These are phyloP conservation scores for Chironomus riparius DNA, from an alignment of 2,888 invertebrate species.

Conservation along the genomic window DNA sequence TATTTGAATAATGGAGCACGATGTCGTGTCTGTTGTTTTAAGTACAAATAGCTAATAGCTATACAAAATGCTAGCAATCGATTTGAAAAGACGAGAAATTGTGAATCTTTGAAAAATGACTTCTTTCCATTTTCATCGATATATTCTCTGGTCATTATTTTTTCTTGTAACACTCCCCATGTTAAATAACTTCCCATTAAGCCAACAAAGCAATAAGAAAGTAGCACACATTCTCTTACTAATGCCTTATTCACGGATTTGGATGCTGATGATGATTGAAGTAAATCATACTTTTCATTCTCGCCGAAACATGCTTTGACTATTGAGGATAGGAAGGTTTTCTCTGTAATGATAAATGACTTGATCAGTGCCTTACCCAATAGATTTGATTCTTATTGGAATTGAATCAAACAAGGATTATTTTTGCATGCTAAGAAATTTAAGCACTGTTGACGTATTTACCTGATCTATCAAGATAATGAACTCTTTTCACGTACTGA, in stretches of 20 bases:
- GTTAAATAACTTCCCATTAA: constrained; percentile 85
- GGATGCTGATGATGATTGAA: not conserved
- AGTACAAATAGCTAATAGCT: constrained; percentile 54
- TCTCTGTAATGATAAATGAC: not conserved
- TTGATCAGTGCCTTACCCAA: no score
- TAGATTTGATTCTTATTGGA: not conserved
- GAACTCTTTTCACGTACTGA: constrained; percentile 66
- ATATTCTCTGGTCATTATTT: constrained; percentile 90
- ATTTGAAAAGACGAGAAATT: constrained; percentile 94
- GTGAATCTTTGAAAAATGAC: constrained; percentile 81
- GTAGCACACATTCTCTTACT: constrained; percentile 50
- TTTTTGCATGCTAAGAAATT: not conserved
- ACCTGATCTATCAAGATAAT: constrained; percentile 74
- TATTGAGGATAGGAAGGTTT: not conserved
- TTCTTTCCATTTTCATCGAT: constrained; percentile 51
- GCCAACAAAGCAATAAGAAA: constrained; percentile 75
- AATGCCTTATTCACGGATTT: constrained; percentile 43
- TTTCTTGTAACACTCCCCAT: constrained; percentile 96
- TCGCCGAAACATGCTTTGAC: constrained; percentile 13
- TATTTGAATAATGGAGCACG: constrained; percentile 89
- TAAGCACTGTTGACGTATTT: constrained; percentile 32
- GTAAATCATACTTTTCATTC: not conserved
- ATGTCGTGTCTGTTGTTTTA: constrained; percentile 56
- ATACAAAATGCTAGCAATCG: constrained; percentile 75
- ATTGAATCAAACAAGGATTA: not conserved